phyloP scores from a whole-genome alignment of 2,888 invertebrate species.

The Parochlus steinenii region DNA sequence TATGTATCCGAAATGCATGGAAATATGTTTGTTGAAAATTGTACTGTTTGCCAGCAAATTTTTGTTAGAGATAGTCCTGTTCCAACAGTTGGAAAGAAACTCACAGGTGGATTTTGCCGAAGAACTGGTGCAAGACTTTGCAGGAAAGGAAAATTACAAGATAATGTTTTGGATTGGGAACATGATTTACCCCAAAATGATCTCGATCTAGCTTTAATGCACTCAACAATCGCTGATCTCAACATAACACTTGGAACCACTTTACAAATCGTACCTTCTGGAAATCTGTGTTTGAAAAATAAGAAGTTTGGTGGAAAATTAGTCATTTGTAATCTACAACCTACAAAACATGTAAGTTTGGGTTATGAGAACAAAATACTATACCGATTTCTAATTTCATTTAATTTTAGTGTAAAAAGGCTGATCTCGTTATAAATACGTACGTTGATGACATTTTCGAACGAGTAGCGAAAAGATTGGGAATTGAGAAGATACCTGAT shows the following conservation, averaged over 20 bases:
- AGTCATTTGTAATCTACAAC: conserved; percentile 89
- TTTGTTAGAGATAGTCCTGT: conserved; percentile 44
- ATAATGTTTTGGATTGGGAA: conserved; percentile 96
- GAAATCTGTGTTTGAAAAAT: conserved; percentile 74
- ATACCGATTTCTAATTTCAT: background rate
- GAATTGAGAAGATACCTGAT: conserved; percentile 53
- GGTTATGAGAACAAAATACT: conserved; percentile 1
- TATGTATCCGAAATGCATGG: conserved; percentile 89
- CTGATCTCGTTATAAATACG: conserved; percentile 71
- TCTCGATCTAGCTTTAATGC: conserved; percentile 64
- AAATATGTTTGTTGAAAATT: conserved; percentile 94
- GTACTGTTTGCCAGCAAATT: conserved; percentile 70
- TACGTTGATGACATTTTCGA: conserved; percentile 74
- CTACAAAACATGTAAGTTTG: conserved; percentile 81
- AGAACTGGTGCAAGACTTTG: conserved; percentile 39
- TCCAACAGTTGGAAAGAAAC: conserved; percentile 63
- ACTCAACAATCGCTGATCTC: conserved; percentile 76
- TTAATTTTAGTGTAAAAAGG: conserved; percentile 77
- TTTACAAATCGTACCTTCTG: conserved; percentile 93
- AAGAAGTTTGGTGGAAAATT: conserved; percentile 75
- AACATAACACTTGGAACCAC: conserved; percentile 95
- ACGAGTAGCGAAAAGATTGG: conserved; percentile 55
- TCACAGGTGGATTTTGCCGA: conserved; percentile 46
- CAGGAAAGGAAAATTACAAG: conserved; percentile 76
- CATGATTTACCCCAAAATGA: conserved; percentile 79